Conservation (phyloP, 2,888 invertebrate species). For the Acleris cristana region DNA sequence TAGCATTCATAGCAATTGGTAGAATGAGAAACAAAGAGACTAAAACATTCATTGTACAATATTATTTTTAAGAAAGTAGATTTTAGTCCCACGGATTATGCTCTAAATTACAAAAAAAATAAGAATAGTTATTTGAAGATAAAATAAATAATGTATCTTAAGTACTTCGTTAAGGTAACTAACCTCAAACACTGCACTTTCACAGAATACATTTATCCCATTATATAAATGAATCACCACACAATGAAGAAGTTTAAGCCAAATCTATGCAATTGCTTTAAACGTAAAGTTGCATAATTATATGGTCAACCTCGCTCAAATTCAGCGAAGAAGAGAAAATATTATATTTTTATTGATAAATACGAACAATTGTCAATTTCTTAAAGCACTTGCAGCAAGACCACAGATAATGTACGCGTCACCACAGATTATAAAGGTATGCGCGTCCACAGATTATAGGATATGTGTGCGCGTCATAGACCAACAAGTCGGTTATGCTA, state of each 20-base stretch:
- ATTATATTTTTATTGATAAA: slow-evolving; percentile 28
- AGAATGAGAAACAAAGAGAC: too few relatives aligned
- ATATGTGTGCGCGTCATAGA: too few relatives aligned
- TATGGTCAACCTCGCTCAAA: neutral
- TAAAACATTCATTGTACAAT: too few relatives aligned
- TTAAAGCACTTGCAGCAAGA: neutral
- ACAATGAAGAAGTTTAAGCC: neutral
- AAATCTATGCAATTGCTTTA: neutral
- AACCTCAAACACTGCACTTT: slow-evolving; percentile 33
- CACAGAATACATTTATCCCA: slow-evolving; percentile 22
- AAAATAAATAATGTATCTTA: neutral
- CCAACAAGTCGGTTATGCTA: too few relatives aligned
- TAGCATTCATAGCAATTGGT: too few relatives aligned
- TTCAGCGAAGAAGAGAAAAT: slow-evolving; percentile 8
- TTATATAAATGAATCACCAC: slow-evolving; percentile 2
- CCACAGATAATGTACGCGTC: neutral
- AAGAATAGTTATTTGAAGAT: neutral
- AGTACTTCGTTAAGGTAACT: neutral
- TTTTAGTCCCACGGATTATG: too few relatives aligned
- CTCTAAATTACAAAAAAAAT: too few relatives aligned
- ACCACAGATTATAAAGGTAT: neutral
- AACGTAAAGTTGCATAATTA: too few relatives aligned
- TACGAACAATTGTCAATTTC: slow-evolving; percentile 24
- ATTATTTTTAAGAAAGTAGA: too few relatives aligned
- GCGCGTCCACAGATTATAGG: too few relatives aligned